Conservation (phyloP, 2,888 invertebrate genomes). For the Phrixothrix hirtus region DNA sequence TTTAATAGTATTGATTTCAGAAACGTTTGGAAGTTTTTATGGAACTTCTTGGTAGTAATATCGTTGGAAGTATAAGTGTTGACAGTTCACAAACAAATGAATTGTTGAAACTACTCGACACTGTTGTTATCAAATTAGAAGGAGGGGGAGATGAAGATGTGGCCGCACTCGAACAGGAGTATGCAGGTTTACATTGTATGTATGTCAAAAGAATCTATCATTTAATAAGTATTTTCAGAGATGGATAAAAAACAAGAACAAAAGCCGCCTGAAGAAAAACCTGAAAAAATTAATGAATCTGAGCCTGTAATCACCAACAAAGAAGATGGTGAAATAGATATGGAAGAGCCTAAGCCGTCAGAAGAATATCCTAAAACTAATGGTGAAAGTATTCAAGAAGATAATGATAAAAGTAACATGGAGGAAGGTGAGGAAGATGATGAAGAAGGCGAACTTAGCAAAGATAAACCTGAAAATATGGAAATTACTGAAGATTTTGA, state of each 20-base stretch:
- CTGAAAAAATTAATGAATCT: conserved; percentile 44
- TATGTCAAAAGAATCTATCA: no score
- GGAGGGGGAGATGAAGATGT: conserved; percentile 90
- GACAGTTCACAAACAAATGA: conserved; percentile 85
- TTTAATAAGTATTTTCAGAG: not conserved
- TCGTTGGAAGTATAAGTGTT: conserved; percentile 76
- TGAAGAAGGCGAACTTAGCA: conserved; percentile 46
- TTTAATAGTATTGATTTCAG: conserved; percentile 54
- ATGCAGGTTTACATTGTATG: conserved; percentile 52
- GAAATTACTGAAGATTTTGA: no score
- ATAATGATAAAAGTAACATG: conserved; percentile 32
- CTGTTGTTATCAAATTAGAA: conserved; percentile 95
- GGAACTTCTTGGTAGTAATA: conserved; percentile 75
- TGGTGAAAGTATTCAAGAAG: conserved; percentile 26
- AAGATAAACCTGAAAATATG: conserved; percentile 26
- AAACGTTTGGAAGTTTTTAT: conserved; percentile 88
- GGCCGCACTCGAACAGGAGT: conserved; percentile 77
- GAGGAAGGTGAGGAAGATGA: conserved; percentile 52
- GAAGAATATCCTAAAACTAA: conserved; percentile 30
- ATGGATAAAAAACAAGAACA: conserved; percentile 45
- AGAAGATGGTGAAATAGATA: conserved; percentile 46
- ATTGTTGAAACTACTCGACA: conserved; percentile 86
- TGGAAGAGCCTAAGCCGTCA: conserved; percentile 43
- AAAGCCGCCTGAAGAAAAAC: conserved; percentile 14
- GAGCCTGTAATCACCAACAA: conserved; percentile 37